phyloP scores from a whole-genome alignment of 2,888 invertebrate genomes.

The Sinodicranocentrus sp. region DNA sequence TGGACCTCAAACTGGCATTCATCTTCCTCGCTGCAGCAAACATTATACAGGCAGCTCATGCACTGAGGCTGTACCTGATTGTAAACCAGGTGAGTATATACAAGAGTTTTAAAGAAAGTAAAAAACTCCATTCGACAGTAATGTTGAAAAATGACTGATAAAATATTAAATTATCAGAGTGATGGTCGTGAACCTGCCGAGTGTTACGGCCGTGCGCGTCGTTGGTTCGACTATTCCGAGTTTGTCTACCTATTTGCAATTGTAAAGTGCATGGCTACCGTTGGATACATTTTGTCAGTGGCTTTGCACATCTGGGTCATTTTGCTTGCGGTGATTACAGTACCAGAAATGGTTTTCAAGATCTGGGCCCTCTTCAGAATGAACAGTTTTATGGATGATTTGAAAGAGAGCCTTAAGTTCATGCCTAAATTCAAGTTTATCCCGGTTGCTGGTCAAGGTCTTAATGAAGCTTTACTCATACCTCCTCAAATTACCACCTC shows the following conservation, averaged over 20 bases:
- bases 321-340: slow-evolving; percentile 36
- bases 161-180: no score
- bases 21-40: slow-evolving; percentile 60
- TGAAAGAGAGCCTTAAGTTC: slow-evolving; percentile 57
- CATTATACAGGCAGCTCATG: slow-evolving; percentile 60
- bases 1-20: slow-evolving; percentile 40
- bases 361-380: slow-evolving; percentile 48
- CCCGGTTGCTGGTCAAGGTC: slow-evolving; percentile 46
- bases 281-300: slow-evolving; percentile 57
- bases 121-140: no score
- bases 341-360: slow-evolving; percentile 62
- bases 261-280: slow-evolving; percentile 53
- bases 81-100: slow-evolving; percentile 43
- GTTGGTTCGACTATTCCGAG: slow-evolving; percentile 67
- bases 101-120: no score
- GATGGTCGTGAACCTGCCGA: slow-evolving; percentile 57
- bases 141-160: background rate
- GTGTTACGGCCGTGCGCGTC: slow-evolving; percentile 56
- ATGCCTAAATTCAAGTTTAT: slow-evolving; percentile 64
- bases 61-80: slow-evolving; percentile 45
- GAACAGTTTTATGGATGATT: slow-evolving; percentile 59
- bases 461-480: slow-evolving; percentile 43
- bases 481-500: slow-evolving; percentile 38
- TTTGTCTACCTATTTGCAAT: slow-evolving; percentile 56
- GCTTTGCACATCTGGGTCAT: slow-evolving; percentile 55